Evolutionary conservation across 1,140 invertebrate genomes (phyloP).

Genomic region (Trichonephila clavata): DNA sequence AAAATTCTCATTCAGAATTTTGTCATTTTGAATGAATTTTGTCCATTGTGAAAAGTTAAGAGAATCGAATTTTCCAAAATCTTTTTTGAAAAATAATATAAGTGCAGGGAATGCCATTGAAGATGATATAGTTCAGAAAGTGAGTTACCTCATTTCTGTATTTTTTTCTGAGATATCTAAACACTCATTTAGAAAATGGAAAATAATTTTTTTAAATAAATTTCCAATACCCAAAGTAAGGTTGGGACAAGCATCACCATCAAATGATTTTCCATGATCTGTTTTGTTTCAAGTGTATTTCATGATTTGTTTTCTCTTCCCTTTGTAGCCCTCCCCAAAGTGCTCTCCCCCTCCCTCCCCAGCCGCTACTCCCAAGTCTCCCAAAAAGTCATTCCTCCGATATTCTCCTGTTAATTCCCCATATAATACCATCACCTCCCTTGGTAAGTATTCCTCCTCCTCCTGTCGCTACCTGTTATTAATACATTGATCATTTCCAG

Average conservation of each 20-base stretch:
- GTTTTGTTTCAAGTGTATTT: neutral
- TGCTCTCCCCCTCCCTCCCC: conserved; percentile 77
- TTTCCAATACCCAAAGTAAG: too few species aligned
- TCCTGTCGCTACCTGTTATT: neutral
- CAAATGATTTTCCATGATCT: conserved; percentile 1
- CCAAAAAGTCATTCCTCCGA: conserved; percentile 77
- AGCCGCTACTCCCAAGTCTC: conserved; percentile 76
- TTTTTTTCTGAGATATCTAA: too few species aligned
- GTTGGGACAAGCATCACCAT: neutral
- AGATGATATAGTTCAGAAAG: too few species aligned
- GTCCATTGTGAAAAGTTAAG: neutral
- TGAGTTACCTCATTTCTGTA: too few species aligned
- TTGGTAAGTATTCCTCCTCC: conserved; percentile 72
- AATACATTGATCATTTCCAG: too few species aligned
- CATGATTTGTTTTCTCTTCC: conserved; percentile 28
- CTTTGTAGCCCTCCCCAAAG: conserved; percentile 78
- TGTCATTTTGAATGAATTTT: neutral
- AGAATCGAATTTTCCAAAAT: too few species aligned
- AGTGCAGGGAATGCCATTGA: too few species aligned
- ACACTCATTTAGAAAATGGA: too few species aligned
- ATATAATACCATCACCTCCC: conserved; percentile 77
- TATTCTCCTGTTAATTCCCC: conserved; percentile 77
- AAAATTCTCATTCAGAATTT: neutral
- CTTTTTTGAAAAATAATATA: too few species aligned
- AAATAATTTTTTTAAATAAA: too few species aligned